Evolutionary conservation across 2,888 invertebrate species (phyloP), one percentile per base, ranked within the genome.

Genomic region (Drosophila monieri): DNA sequence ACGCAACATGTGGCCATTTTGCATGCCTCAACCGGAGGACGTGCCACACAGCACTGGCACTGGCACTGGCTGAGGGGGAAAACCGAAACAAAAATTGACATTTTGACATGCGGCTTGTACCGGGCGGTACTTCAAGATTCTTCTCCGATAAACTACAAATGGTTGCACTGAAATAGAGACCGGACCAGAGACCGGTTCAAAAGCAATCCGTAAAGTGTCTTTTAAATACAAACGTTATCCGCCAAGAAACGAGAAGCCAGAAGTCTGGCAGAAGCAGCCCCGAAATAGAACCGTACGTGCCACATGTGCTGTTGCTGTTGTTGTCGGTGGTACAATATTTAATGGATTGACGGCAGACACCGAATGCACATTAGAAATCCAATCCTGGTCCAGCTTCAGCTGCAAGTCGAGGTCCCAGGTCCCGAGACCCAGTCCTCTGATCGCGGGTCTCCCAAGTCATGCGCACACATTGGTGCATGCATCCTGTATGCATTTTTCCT

Each of bases 1-100:
- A 86, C 85, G 86, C 86, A 84, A 86, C 86, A 84, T 84, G 85
- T 84, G 86, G 80, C 77, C 79, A 79, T 78, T 83, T 86, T 84
- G 84, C 84, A 85, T 86, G 85, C 85, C 85, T 73, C 85, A 62
- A 64, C 37, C 64, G 35, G 53, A 46, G 64, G 64, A 79, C 71
- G 77, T 52, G 67, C 68, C 60, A 75, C 62, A 73, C 65, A 74
- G 62, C 21, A 23, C 21, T 23, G 21, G 21, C 21, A 23, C 21
- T 23, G 21, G 21, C 30, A 46, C 32, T 55, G 10, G 53, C 60
- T 32, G 51, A 55, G 23, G 54, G 57, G 25, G 51, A 55, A 65
- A 47, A 37, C 23, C 47, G 59, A 68, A 68, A 53, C 68, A 79
- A 78, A 84, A 84, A 79, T 84, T 76, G 84, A 84, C 84, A 86